Conservation (phyloP, 2,797 vertebrate species). For the Coranthus polyacanthus region DNA sequence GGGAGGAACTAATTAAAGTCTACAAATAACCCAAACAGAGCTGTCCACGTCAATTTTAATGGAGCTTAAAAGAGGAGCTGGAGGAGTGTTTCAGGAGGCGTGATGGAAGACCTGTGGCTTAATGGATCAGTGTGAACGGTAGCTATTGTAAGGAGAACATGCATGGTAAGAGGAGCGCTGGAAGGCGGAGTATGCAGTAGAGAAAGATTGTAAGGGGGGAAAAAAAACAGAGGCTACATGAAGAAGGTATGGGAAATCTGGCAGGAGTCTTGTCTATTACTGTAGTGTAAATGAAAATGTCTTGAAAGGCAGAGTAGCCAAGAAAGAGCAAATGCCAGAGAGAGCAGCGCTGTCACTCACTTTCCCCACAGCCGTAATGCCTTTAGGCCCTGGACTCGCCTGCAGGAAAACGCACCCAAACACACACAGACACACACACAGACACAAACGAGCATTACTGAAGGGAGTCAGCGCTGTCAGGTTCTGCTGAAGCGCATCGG, state of each 20-base stretch:
- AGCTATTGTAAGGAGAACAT: constrained; percentile 4
- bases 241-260: constrained; percentile 35
- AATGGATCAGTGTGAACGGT: constrained; percentile 44
- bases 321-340: constrained; percentile 29
- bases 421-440: constrained; percentile 21
- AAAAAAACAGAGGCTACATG: constrained; percentile 17
- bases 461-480: constrained; percentile 13
- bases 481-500: constrained; percentile 25
- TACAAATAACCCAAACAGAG: constrained; percentile 27
- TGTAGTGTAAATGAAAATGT: constrained; percentile 53
- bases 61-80: constrained; percentile 30
- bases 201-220: constrained; percentile 25
- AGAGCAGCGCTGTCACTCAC: constrained; percentile 33
- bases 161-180: no score
- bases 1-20: constrained; percentile 45
- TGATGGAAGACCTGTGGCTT: constrained; percentile 30
- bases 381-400: constrained; percentile 6
- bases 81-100: constrained; percentile 44
- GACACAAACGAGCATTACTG: constrained; percentile 12
- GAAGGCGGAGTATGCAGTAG: neutral
- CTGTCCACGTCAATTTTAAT: constrained; percentile 36
- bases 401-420: constrained; percentile 19
- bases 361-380: constrained; percentile 34
- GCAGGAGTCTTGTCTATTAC: constrained; percentile 36
- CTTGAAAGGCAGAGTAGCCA: constrained; percentile 45